Percentiles rank a stretch among this genome's conserved stretches.
Evolutionary conservation across 64 coral and sea anemone species (phyloP).

Genomic region (Astreopora myriophthalma): DNA sequence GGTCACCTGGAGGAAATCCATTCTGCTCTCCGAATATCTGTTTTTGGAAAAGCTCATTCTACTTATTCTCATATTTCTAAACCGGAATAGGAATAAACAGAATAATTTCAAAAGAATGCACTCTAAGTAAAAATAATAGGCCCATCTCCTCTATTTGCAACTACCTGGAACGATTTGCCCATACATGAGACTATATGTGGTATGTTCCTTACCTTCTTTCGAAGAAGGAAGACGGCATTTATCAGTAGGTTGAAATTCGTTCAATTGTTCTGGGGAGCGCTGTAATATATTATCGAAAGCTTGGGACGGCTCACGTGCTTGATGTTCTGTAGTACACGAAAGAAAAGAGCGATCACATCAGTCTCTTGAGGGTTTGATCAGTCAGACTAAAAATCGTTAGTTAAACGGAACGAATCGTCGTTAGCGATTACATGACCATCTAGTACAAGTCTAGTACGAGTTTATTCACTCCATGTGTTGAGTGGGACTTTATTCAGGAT

Average conservation of each 20-base stretch:
- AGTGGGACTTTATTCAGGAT: not conserved
- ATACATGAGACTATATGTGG: too few relatives aligned
- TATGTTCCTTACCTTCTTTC: not conserved
- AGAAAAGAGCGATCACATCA: not conserved
- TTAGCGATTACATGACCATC: too few relatives aligned
- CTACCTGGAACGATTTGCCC: not conserved
- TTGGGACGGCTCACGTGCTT: conserved; percentile 12
- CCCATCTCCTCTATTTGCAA: not conserved
- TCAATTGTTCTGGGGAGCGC: not conserved
- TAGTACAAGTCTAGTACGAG: too few relatives aligned
- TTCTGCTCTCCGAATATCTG: too few relatives aligned
- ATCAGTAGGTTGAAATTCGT: not conserved
- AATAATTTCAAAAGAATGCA: too few relatives aligned
- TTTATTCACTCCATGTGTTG: too few relatives aligned
- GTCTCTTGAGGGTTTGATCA: not conserved
- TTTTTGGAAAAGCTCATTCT: too few relatives aligned
- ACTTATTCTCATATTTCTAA: too few relatives aligned
- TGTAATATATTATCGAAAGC: conserved; percentile 15
- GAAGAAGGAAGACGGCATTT: not conserved
- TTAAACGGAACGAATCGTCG: not conserved
- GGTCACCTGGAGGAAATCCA: too few relatives aligned
- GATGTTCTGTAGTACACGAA: conserved; percentile 4
- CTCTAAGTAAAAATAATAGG: too few relatives aligned
- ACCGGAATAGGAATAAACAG: too few relatives aligned
- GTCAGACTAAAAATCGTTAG: not conserved